Evolutionary conservation across 2,113 vertebrate species (phyloP).

Genomic region (Vombatus ursinus): DNA sequence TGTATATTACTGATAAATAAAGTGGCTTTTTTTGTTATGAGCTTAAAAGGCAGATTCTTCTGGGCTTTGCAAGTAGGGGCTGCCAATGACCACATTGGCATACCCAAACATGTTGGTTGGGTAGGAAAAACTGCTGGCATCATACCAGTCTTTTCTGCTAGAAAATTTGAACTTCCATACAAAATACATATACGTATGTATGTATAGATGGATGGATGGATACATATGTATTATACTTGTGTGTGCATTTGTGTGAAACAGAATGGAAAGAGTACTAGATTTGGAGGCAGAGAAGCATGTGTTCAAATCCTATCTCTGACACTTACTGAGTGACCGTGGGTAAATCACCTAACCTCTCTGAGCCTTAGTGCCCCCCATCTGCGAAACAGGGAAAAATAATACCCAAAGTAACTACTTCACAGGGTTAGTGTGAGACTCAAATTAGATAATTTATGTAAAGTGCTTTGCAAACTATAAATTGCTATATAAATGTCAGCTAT

Average conservation of each 20-base stretch:
- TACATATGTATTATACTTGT: background rate
- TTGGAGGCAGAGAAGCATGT: background rate
- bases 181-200: background rate
- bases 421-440: background rate
- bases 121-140: background rate
- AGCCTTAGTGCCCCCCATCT: background rate
- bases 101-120: background rate
- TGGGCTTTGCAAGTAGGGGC: background rate
- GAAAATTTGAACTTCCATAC: background rate
- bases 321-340: background rate
- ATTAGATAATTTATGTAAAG: background rate
- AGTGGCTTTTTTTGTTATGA: background rate
- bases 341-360: background rate
- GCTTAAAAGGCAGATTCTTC: background rate
- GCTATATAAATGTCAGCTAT: background rate
- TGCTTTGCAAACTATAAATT: background rate
- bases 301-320: background rate
- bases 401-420: background rate
- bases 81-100: background rate
- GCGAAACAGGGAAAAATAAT: background rate
- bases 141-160: background rate
- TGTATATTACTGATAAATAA: background rate
- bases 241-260: background rate
- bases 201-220: no score
- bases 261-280: background rate